Evolutionary conservation across 2,113 vertebrate species (phyloP).

Genomic region (Tachycineta bicolor): DNA sequence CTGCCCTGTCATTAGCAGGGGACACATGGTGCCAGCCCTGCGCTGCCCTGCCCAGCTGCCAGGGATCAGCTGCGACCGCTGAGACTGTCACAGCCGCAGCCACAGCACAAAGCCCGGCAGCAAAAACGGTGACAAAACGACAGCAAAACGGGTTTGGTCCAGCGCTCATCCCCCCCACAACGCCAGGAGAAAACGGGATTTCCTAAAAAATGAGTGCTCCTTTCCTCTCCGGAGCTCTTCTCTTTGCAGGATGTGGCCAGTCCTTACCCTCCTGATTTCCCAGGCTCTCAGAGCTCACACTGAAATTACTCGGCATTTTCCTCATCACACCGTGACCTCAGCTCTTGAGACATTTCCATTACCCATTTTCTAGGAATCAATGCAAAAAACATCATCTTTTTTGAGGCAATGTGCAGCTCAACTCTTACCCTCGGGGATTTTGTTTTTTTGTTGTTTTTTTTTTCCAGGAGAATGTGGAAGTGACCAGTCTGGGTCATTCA

Average conservation of each 20-base stretch:
- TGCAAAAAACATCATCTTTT: accelerated
- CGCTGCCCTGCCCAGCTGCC: neutral
- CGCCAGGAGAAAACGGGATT: neutral
- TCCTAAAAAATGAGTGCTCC: neutral
- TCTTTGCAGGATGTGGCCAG: accelerated
- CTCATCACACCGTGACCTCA: neutral
- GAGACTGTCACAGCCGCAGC: neutral
- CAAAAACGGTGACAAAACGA: accelerated
- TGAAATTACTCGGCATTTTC: neutral
- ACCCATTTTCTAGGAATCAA: neutral
- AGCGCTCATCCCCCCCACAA: accelerated
- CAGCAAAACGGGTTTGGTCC: accelerated
- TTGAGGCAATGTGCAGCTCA: neutral
- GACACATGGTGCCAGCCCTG: neutral
- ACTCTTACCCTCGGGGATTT: neutral
- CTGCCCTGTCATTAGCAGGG: neutral
- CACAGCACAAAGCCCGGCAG: neutral
- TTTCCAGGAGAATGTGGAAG: neutral
- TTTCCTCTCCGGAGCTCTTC: neutral
- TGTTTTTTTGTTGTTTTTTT: neutral
- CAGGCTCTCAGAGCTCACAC: accelerated
- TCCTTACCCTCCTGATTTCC: neutral
- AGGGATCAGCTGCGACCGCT: neutral
- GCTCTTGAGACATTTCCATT: neutral
- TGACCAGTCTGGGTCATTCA: neutral